phyloP scores from a whole-genome alignment of 1,140 invertebrate species.

The Nasonia longicornis region DNA sequence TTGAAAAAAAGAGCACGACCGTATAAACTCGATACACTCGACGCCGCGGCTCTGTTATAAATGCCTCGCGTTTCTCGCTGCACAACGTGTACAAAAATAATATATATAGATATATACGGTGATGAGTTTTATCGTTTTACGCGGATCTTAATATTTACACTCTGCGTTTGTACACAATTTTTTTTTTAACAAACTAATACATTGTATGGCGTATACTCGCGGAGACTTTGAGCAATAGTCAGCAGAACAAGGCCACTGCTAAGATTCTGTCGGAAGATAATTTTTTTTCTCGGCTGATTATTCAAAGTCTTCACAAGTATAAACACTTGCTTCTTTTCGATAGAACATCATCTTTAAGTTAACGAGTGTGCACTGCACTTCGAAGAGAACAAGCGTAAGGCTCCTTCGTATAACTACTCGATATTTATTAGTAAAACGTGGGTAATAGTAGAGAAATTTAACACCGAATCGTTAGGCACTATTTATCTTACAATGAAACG shows the following conservation, averaged over 20 bases:
- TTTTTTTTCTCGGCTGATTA: too few species aligned
- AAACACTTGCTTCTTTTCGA: too few species aligned
- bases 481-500: neutral
- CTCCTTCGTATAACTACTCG: neutral
- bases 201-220: too few species aligned
- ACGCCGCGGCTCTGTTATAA: neutral
- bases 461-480: neutral
- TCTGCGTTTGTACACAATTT: slow-evolving; percentile 2
- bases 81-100: slow-evolving; percentile 24
- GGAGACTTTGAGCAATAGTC: too few species aligned
- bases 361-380: neutral
- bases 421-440: neutral
- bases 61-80: slow-evolving; percentile 10
- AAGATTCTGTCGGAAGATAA: too few species aligned
- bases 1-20: neutral
- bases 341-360: neutral
- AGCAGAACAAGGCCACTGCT: too few species aligned
- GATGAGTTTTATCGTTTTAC: neutral
- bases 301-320: too few species aligned
- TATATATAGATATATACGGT: neutral
- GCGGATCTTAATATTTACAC: slow-evolving; percentile 22
- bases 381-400: neutral
- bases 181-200: neutral
- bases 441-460: neutral
- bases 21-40: neutral